phyloP scores from a whole-genome alignment of 2,113 vertebrate genomes.

The Myotis brandtii region DNA sequence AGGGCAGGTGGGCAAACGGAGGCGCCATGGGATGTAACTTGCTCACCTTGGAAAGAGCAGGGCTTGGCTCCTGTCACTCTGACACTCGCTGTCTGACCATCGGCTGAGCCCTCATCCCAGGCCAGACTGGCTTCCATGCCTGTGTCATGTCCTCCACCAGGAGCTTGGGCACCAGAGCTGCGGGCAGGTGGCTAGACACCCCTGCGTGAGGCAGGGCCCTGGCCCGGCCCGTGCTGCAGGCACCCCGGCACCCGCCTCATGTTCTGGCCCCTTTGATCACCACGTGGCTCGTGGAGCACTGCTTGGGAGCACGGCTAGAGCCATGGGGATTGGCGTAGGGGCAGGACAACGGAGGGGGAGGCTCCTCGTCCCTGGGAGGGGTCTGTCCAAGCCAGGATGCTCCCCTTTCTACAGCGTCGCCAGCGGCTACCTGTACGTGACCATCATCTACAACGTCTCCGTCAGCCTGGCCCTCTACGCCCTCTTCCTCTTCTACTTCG shows the following conservation, averaged over 20 bases:
- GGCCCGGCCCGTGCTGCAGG: accelerated
- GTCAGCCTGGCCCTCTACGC: constrained; percentile 96
- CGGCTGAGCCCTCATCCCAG: background rate
- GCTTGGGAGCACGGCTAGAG: background rate
- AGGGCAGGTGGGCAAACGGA: background rate
- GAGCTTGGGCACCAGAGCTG: background rate
- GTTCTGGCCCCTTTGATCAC: accelerated
- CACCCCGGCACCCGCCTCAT: accelerated
- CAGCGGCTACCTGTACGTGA: constrained; percentile 96
- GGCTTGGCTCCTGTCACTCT: background rate
- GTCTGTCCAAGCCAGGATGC: background rate
- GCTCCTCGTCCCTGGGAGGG: background rate
- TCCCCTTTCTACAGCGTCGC: constrained; percentile 87
- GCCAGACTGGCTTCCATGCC: background rate
- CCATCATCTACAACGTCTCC: constrained; percentile 97
- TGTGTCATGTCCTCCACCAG: background rate
- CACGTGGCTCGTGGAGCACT: background rate
- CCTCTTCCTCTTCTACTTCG: constrained; percentile 97
- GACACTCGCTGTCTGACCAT: background rate
- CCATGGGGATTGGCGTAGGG: accelerated
- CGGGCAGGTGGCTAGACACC: accelerated
- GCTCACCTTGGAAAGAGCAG: background rate
- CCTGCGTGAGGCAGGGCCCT: background rate
- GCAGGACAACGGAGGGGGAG: background rate
- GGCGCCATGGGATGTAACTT: accelerated